Base-by-base conservation (phyloP, 2,888 invertebrate species). In the Cephus runcator region DNA sequence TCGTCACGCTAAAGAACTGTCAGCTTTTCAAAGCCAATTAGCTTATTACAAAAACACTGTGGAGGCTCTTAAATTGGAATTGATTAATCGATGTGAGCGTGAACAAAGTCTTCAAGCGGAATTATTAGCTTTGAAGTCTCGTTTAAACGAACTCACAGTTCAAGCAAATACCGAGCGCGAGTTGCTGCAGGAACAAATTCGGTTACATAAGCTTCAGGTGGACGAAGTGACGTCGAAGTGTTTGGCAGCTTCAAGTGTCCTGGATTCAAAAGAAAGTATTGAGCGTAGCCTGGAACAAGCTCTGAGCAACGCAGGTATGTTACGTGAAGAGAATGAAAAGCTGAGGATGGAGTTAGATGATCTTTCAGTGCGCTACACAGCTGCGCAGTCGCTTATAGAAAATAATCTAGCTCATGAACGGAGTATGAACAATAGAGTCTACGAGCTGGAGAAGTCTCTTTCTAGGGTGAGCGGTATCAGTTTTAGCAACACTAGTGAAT, bases 211-310 rank as follows among this genome's bases (percentile, higher is more conserved):
- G 79, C 73, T 88, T 12, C 91, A 90, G 56, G 73, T 91, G 11
- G 90, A 91, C 15, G 91, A 91, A 15, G 82, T 91, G 6, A 90
- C 90, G 1, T 86, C 90, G 0, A 91, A 92, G 73, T 90, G 89
- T 33, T 78, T 90, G 0, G 83, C 91, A 0, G 82, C 87, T 0
- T 85, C 87, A 12, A 89, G 88, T 34, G 85, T 91, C 4, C 78
- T 90, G 0, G 91, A 91, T 11, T 91, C 91, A 0, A 91, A 91
- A 69, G 91, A 91, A 73, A 91, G 91, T 36, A 89, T 91, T 11
- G 91, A 91, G 74, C 85, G 87, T 23, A 90, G 91, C 0, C 79
- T 91, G n/a, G 90, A 91, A 40, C 88, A 91, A 68, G 89, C 91
- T 0, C 40, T 90, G 12, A 85, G 84, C 3, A 89, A 88, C 73